These are phyloP conservation scores for Pristionchus entomophagus DNA, from an alignment of 2,888 invertebrate genomes.

Conservation along the genomic window DNA sequence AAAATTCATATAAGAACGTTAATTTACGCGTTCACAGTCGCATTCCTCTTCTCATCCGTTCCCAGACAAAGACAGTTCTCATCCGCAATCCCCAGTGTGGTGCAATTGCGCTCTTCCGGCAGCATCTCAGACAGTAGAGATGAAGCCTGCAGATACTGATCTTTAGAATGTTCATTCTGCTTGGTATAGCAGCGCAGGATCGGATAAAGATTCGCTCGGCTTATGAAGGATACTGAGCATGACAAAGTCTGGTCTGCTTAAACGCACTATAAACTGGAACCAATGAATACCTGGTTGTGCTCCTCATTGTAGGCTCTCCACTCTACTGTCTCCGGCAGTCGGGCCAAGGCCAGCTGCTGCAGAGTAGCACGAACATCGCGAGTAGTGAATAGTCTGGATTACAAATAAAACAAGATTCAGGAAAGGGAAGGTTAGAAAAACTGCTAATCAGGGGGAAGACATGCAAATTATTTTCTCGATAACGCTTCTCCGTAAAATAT, in stretches of 20 bases:
- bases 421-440: no score
- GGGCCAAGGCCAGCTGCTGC: background rate
- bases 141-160: no score
- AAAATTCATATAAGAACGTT: background rate
- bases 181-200: no score
- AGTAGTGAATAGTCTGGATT: conserved; percentile 26
- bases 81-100: background rate
- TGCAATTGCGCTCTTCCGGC: conserved; percentile 12
- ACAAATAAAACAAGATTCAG: no score
- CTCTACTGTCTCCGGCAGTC: background rate
- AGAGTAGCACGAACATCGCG: conserved; percentile 22
- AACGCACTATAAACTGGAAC: no score
- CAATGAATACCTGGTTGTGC: background rate
- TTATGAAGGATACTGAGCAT: no score
- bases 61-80: conserved; percentile 40
- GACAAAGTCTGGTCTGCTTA: no score
- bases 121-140: conserved; percentile 10
- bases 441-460: no score
- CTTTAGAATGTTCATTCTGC: no score
- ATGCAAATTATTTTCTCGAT: no score
- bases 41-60: conserved; percentile 26
- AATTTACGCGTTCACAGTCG: conserved; percentile 21
- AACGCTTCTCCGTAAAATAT: no score
- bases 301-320: background rate
- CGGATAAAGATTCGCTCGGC: no score